These are phyloP conservation scores for Indicator maculatus DNA, from an alignment of 2,113 vertebrate genomes.

Conservation along the genomic window DNA sequence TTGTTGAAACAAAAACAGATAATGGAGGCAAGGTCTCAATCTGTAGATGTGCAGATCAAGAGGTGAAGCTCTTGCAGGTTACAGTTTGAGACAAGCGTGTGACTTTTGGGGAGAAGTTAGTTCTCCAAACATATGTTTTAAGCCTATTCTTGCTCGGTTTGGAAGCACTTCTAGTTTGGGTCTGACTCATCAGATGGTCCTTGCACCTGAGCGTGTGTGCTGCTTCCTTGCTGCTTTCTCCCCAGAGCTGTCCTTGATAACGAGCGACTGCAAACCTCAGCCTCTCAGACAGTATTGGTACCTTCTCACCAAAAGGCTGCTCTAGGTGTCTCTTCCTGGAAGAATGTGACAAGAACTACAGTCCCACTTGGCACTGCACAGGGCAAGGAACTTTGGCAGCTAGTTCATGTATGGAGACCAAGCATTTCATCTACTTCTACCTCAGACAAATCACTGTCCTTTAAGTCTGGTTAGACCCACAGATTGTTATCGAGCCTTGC, in stretches of 20 bases:
- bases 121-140: not conserved
- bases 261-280: not conserved
- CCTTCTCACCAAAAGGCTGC: not conserved
- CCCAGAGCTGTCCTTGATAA: not conserved
- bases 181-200: conserved; percentile 35
- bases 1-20: not conserved
- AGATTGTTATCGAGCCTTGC: conserved; percentile 64
- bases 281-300: not conserved
- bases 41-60: not conserved
- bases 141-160: not conserved
- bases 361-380: conserved; percentile 98
- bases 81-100: not conserved
- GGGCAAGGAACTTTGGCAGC: conserved; percentile 97
- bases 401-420: conserved; percentile 97
- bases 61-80: not conserved
- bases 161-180: not conserved
- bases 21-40: not conserved
- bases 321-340: conserved; percentile 51
- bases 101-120: not conserved
- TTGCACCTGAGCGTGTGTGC: conserved; percentile 9
- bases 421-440: conserved; percentile 99
- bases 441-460: conserved; percentile 97
- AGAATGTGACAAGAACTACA: conserved; percentile 99
- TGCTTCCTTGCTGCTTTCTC: conserved; percentile 15
- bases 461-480: conserved; percentile 89